Percentiles rank a stretch among this genome's conserved stretches.
Conservation (phyloP, 2,113 vertebrate genomes). For the Brachyistius frenatus region DNA sequence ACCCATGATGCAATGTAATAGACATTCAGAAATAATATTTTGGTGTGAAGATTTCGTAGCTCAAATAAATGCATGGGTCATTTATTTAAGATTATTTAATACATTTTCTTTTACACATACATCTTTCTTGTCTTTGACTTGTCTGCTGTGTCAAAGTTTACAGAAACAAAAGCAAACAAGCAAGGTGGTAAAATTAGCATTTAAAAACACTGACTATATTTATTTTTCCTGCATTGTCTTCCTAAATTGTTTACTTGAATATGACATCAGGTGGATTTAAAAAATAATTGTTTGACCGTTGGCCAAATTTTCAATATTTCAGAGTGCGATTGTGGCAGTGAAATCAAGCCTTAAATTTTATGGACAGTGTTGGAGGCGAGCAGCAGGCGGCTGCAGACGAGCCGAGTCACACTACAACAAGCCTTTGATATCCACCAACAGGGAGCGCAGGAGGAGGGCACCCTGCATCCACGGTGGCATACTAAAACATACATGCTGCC, state of each 20-base stretch:
- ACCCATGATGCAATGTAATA: slow-evolving; percentile 46
- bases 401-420: slow-evolving; percentile 58
- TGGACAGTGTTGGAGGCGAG: slow-evolving; percentile 37
- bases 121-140: neutral
- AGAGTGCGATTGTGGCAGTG: slow-evolving; percentile 15
- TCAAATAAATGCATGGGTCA: slow-evolving; percentile 46
- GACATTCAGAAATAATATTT: slow-evolving; percentile 29
- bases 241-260: slow-evolving; percentile 6
- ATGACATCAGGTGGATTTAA: slow-evolving; percentile 7
- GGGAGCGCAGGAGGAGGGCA: slow-evolving; percentile 54
- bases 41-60: slow-evolving; percentile 27
- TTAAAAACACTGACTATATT: neutral
- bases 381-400: slow-evolving; percentile 52
- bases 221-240: neutral
- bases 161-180: slow-evolving; percentile 4
- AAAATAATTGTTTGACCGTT: slow-evolving; percentile 6
- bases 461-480: slow-evolving; percentile 33
- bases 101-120: neutral
- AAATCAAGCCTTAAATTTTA: slow-evolving; percentile 53
- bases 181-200: neutral
- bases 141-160: neutral
- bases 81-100: slow-evolving; percentile 44
- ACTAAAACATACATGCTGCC: slow-evolving; percentile 43
- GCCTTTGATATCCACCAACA: slow-evolving; percentile 67
- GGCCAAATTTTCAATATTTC: slow-evolving; percentile 29